A percentile compares a stretch with the other conserved stretches of the same genome.
These are phyloP conservation scores for Synanthedon vespiformis DNA, from an alignment of 2,888 invertebrate genomes.

Conservation along the genomic window DNA sequence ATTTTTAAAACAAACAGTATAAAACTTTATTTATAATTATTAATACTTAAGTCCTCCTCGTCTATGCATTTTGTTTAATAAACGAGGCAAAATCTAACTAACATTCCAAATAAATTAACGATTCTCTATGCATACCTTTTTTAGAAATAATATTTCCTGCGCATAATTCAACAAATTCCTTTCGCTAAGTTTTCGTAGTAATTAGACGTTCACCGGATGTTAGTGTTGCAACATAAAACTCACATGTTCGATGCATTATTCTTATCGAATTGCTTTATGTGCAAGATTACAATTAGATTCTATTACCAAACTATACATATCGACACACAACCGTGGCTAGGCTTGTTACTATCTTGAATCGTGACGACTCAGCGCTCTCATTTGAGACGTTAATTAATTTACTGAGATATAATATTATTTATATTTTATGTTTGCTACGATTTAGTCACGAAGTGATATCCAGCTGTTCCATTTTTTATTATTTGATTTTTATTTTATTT, in stretches of 20 bases:
- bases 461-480: too few species aligned
- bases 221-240: slow-evolving; percentile 9
- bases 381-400: not conserved
- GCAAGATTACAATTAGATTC: not conserved
- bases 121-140: not conserved
- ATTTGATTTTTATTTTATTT: too few species aligned
- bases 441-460: too few species aligned
- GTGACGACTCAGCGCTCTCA: slow-evolving; percentile 15
- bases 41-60: too few species aligned
- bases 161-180: not conserved
- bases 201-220: slow-evolving; percentile 20
- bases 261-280: slow-evolving; percentile 8
- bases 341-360: slow-evolving; percentile 11
- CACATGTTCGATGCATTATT: slow-evolving; percentile 8
- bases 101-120: too few species aligned
- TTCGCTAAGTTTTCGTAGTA: not conserved
- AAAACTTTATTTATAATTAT: too few species aligned
- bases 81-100: too few species aligned
- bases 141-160: not conserved
- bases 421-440: too few species aligned
- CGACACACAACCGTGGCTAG: not conserved
- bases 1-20: too few species aligned
- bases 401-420: not conserved
- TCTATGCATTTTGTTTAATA: too few species aligned
- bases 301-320: not conserved